A percentile compares a stretch with the other conserved stretches of the same genome.
phyloP scores from a whole-genome alignment of 2,888 invertebrate species.

The Latrodectus hesperus region DNA sequence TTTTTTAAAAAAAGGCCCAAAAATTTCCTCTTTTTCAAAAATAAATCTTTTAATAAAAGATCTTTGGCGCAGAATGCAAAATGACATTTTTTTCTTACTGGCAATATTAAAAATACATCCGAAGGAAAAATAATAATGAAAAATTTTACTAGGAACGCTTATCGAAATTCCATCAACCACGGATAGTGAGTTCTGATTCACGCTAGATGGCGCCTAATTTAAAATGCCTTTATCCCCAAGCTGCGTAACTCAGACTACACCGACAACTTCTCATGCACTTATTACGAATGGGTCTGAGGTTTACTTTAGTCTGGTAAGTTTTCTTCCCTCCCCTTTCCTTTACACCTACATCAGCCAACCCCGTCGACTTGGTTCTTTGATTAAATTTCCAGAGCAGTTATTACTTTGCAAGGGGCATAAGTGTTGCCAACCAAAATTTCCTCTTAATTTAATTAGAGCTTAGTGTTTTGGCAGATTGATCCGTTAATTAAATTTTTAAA shows the following conservation, averaged over 20 bases:
- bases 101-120: neutral
- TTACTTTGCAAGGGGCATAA: constrained; percentile 40
- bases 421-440: constrained; percentile 40
- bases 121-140: neutral
- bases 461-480: constrained; percentile 47
- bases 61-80: constrained; percentile 12
- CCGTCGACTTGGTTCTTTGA: constrained; percentile 30
- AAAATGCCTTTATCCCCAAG: constrained; percentile 28
- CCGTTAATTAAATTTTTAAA: constrained; percentile 54
- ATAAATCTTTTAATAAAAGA: constrained; percentile 50
- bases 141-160: constrained; percentile 8
- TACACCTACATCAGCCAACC: neutral
- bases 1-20: neutral
- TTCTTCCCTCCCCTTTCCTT: neutral
- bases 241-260: constrained; percentile 45
- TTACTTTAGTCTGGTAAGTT: constrained; percentile 38
- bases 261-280: constrained; percentile 38
- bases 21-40: neutral
- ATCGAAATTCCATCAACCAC: constrained; percentile 56
- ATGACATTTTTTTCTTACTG: constrained; percentile 32
- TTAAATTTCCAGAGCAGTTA: constrained; percentile 52
- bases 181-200: constrained; percentile 34
- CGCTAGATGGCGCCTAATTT: constrained; percentile 53
- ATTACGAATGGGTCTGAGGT: constrained; percentile 51
- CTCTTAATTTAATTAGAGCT: constrained; percentile 58